Base-by-base conservation (phyloP, 1,140 invertebrate genomes). In the Hycleus phaleratus region DNA sequence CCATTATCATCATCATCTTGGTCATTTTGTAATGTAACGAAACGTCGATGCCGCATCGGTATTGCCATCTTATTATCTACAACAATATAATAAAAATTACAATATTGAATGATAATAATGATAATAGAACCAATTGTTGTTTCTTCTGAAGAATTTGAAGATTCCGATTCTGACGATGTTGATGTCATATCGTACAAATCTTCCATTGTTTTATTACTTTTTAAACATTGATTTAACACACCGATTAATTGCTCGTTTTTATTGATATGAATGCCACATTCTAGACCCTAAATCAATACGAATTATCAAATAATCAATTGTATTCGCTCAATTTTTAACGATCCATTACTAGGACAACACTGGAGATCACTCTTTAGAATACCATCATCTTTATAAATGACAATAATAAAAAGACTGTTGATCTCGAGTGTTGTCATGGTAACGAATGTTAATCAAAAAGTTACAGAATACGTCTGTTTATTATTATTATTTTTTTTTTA, bases 211-310 rank as follows among this genome's bases (percentile, higher is more conserved):
- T 58, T 49, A 45, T 67, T 67, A 43, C 59, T 59, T 39, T 51
- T 61, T 1, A 67, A 24, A 49, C 65, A 67, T 26, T 49, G 56
- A 7, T 53, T 60, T 3, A 61, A 39, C 7, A 56, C 59, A 45
- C 56, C 48, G 11, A 53, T 62, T 32, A 67, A 53, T 8, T 61
- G 56, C 8, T 69, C 62, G 26, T 55, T 58, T 40, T 57, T 58
- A 26, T 38, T 50, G 10, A 59, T 56, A 24, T 58, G 49, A 3
- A 71, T 54, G 12, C 67, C 67, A 56, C 71, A 72, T 56, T 72
- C 65, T 25, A 72, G 46, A 8, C 59, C 61, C 69, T 72, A 56
- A 32, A 32, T 32, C 18, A 2, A 32, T 32, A 32, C 32, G 1
- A 18, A 18, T 18, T 18, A 18, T 18, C 18, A 18, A 18, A 18